Evolutionary conservation across 1,140 invertebrate species (phyloP), one percentile per base, ranked within the genome.

Genomic region (Drosophila truncata): DNA sequence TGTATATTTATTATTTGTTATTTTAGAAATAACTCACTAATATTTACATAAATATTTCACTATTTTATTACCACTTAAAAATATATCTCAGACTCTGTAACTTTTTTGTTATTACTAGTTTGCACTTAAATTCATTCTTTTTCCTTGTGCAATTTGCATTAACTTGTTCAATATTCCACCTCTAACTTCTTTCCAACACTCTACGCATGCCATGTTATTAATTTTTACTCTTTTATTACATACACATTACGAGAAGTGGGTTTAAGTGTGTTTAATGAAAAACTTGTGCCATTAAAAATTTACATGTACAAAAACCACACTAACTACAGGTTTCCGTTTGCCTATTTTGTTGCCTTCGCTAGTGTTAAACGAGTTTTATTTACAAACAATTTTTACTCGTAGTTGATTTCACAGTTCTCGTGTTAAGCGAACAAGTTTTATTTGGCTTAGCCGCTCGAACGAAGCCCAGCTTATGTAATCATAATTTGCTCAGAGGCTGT

Each of bases 201-300:
- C 31, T n/a, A 70, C 31, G 27, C 35, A 59, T 29, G 27, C 13
- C 69, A 47, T 42, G n/a, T 41, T 58, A 41, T 72, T 50, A 47
- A 55, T 39, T 27, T 59, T 58, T 37, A 20, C 52, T 71, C 20
- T 39, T 58, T 71, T 37, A 71, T 72, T 71, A 33, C 69, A n/a
- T 8, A 33, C 49, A 16, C 35, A 52, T 65, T 70, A 44, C 13
- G 42, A 52, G 50, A 29, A 23, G 60, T 65, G 4, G 39, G 39
- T 4, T n/a, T 10, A 57, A 41, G 37, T 62, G 31, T 35, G 20
- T 75, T 69, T 77, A 52, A 82, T 88, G 84, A 76, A 86, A 88
- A 86, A 87, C 83, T 88, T 87, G 83, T 88, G 77, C 76, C 85
- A 87, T 87, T 88, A 83, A 82, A 83, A 88, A 86, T 86, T 88